These are phyloP conservation scores for Ochropleura plecta DNA, from an alignment of 2,888 invertebrate species.

Conservation along the genomic window DNA sequence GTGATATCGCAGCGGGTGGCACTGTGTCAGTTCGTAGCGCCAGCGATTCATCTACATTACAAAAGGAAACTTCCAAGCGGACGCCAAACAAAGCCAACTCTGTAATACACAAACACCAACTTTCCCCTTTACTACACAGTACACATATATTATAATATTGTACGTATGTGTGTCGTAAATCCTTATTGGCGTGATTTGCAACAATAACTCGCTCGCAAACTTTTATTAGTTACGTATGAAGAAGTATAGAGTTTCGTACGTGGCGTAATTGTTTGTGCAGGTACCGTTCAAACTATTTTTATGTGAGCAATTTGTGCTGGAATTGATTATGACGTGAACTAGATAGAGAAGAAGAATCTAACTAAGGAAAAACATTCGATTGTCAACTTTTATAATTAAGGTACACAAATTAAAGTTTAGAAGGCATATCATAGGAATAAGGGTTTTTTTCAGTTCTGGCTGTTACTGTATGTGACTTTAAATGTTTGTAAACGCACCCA, in stretches of 20 bases:
- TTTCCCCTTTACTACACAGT: constrained; percentile 38
- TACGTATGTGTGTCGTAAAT: constrained; percentile 48
- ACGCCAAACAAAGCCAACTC: constrained; percentile 57
- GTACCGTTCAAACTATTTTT: constrained; percentile 19
- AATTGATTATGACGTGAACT: neutral
- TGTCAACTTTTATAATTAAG: no score
- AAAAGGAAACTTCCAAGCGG: constrained; percentile 61
- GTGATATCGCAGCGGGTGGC: constrained; percentile 57
- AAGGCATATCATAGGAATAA: neutral
- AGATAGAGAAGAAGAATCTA: neutral
- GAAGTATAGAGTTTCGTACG: constrained; percentile 38
- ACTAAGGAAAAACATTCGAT: no score
- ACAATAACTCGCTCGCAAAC: constrained; percentile 66
- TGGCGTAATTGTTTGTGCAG: constrained; percentile 31
- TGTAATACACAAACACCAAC: constrained; percentile 56
- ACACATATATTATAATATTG: constrained; percentile 30
- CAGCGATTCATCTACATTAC: constrained; percentile 64
- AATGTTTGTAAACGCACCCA: no score
- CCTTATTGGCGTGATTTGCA: constrained; percentile 67
- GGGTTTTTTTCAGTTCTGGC: no score
- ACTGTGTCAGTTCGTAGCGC: constrained; percentile 50
- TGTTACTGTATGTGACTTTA: no score
- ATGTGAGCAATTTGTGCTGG: constrained; percentile 5
- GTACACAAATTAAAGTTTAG: neutral
- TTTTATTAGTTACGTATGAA: constrained; percentile 60